phyloP scores from a whole-genome alignment of 2,113 vertebrate species.

The Zosterops japonicus region DNA sequence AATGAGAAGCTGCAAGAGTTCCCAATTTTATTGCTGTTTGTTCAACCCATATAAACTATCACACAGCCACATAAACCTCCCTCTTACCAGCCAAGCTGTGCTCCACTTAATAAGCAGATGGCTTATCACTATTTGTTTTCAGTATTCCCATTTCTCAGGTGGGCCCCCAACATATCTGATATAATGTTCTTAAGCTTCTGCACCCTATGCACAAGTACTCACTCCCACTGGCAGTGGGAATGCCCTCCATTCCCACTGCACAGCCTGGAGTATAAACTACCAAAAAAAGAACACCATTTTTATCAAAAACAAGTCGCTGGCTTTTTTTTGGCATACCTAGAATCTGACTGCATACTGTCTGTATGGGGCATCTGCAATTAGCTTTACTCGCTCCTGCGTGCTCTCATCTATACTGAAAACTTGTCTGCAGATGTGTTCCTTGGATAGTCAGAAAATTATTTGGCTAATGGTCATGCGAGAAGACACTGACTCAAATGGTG shows the following conservation, averaged over 20 bases:
- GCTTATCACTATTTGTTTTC: neutral
- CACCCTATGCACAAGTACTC: neutral
- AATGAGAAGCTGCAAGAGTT: neutral
- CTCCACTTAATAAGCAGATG: neutral
- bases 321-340: neutral
- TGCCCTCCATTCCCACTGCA: neutral
- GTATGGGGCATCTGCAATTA: neutral
- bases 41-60: neutral
- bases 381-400: neutral
- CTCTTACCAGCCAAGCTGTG: neutral
- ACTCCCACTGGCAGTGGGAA: neutral
- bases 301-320: neutral
- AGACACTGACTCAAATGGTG: neutral
- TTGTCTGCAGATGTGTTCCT: neutral
- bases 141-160: neutral
- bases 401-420: neutral
- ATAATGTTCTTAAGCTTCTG: neutral
- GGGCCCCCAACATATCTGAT: neutral
- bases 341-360: neutral
- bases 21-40: neutral
- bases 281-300: neutral
- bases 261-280: neutral
- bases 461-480: neutral
- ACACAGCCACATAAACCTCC: neutral
- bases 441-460: neutral